Base-by-base conservation (phyloP, 1,140 invertebrate genomes). In the Palaemon carinicauda region DNA sequence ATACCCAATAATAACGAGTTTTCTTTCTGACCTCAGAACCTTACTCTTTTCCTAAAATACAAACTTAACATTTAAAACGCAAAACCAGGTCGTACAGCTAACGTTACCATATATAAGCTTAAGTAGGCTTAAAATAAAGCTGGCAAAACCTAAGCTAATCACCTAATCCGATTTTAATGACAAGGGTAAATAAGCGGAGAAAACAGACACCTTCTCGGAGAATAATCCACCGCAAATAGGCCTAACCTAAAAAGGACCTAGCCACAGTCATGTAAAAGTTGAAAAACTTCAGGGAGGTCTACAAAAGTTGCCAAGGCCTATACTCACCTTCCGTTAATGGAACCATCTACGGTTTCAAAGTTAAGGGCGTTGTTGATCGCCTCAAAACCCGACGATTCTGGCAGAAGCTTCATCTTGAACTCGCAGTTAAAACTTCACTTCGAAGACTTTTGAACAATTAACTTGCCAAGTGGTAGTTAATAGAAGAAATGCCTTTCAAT, bases 351-450 rank as follows among this genome's bases (percentile, higher is more conserved):
- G 17, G 88, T 88, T 33, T 86, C 83, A 53, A 88, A 75, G 50
- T 86, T 88, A 7, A 88, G 77, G 73, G 88, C 88, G 41, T 75
- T 86, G 77, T 88, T 88, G 19, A 88, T 88, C 17, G 88, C 88
- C 79, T 88, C 88, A 82, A 88, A 85, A 3, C 82, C 82, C 33
- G 80, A 86, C 33, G 88, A 88, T 52, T 88, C 88, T 33, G 88
- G 88, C 29, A 88, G 83, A 4, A 88, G 82, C 82, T 88, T 88
- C 88, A 88, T 88, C 14, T 77, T 65, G 52, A 0, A 0, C 31
- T 21, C 27, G n/a, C 27, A 15, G 17, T n/a, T 15, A 10, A n/a
- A n/a, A 53, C 12, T 50, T 41, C 41, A 41, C 41, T 9, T 5
- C 21, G n/a, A 15, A 3, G 31, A 60, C 14, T 73, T 52, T 69